Percentiles rank a stretch among this genome's conserved stretches.
Conservation (phyloP, 2,888 invertebrate genomes). For the Eupithecia subumbrata region DNA sequence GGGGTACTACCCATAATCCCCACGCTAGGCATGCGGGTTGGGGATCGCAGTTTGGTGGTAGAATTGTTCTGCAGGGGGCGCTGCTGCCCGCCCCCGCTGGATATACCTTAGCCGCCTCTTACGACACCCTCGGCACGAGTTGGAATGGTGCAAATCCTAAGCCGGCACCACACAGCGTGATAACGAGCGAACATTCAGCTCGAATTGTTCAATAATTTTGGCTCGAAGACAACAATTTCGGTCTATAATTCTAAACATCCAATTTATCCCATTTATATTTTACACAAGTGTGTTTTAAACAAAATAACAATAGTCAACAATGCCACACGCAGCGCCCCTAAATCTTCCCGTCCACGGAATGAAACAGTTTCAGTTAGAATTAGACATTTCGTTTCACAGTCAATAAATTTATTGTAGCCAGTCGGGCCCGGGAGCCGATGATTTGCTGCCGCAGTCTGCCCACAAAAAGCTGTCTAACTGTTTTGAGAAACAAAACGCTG, state of each 20-base stretch:
- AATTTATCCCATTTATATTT: background rate
- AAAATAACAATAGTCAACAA: conserved; percentile 42
- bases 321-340: conserved; percentile 54
- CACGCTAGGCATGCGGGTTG: too few relatives aligned
- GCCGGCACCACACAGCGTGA: too few relatives aligned
- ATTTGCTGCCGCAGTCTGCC: conserved; percentile 47
- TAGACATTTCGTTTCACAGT: conserved; percentile 71
- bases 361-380: conserved; percentile 63
- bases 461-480: conserved; percentile 37
- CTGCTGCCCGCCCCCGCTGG: too few relatives aligned
- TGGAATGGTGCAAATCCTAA: too few relatives aligned
- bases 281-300: background rate
- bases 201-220: too few relatives aligned
- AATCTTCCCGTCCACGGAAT: conserved; percentile 56
- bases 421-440: conserved; percentile 51
- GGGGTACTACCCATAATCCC: too few relatives aligned
- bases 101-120: too few relatives aligned
- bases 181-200: too few relatives aligned
- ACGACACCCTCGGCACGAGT: too few relatives aligned
- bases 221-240: too few relatives aligned
- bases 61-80: too few relatives aligned
- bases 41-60: too few relatives aligned
- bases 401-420: conserved; percentile 69
- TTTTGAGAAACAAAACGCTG: conserved; percentile 35
- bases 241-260: background rate